A percentile compares a stretch with the other conserved stretches of the same genome.
phyloP scores from a whole-genome alignment of 1,140 invertebrate genomes.

The Telenomus remus region DNA sequence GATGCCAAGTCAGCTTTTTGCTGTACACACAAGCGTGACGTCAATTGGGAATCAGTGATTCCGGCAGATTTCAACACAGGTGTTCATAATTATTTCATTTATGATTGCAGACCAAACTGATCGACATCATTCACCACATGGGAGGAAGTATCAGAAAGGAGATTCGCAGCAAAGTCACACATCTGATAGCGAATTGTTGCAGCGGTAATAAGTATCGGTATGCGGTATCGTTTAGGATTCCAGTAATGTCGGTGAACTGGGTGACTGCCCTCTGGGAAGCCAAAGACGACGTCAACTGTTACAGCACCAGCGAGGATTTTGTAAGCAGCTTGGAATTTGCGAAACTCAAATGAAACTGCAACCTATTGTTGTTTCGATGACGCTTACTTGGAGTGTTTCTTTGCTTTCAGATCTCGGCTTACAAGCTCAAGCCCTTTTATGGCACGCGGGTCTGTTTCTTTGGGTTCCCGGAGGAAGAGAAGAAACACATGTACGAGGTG shows the following conservation, averaged over 20 bases:
- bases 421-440: conserved; percentile 91
- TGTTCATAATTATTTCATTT: not conserved
- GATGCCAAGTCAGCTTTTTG: no score
- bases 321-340: conserved; percentile 71
- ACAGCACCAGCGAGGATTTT: conserved; percentile 78
- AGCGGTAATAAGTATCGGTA: conserved; percentile 90
- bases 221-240: conserved; percentile 90
- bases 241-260: conserved; percentile 92
- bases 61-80: no score
- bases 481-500: conserved; percentile 92
- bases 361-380: conserved; percentile 5
- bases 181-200: conserved; percentile 91
- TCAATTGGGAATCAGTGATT: no score
- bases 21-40: no score
- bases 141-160: conserved; percentile 94
- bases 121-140: conserved; percentile 93
- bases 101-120: conserved; percentile 83
- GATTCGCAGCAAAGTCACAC: conserved; percentile 90
- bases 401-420: conserved; percentile 67
- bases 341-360: not conserved
- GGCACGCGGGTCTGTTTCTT: conserved; percentile 90
- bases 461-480: conserved; percentile 91
- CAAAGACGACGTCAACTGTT: conserved; percentile 82
- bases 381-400: not conserved
- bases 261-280: conserved; percentile 89